Evolutionary conservation across 2,888 invertebrate species (phyloP), one percentile per base, ranked within the genome.

Genomic region (Leptopilina drosophilae): DNA sequence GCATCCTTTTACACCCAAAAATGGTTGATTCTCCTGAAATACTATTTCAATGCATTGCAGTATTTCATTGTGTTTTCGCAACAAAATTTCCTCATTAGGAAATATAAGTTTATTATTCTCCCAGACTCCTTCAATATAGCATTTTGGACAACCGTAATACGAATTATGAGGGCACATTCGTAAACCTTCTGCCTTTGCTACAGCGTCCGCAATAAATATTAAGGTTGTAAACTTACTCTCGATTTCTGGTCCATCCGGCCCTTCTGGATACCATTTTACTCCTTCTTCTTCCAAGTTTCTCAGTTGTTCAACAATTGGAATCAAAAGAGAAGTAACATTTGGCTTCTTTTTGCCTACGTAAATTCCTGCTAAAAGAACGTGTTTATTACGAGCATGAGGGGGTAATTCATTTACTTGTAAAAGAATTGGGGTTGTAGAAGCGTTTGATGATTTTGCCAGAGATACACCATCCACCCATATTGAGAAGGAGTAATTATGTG

Each of bases 81-180:
- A 66, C 1, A 42, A 1, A 42, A 42, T 42, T 42, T 42, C 42
- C 7, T 42, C 46, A 11, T 14, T 6, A 5, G 9, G 9, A 66
- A n/a, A 42, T 6, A 66, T 33, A 26, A 11, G n/a, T 42, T 65
- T 14, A 9, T 26, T 9, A n/a, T 33, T 20, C 3, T 42, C 20
- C 49, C 49, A 49, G 2, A n/a, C 49, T 8, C 15, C 20, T 14
- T 14, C 15, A n/a, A 12, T 42, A 42, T 62, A 62, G n/a, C 77
- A 77, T 33, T 12, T 64, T 2, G 42, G 12, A 42, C 81, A 81
- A 11, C 81, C 81, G 14, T 62, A 75, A 12, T 66, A n/a, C 26
- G 77, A 79, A 65, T 80, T 80, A 33, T 78, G 80, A 2, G 49
- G 77, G 5, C 78, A 82, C 82, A 83, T 81, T n/a, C 77, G 78